Evolutionary conservation across 2,888 invertebrate genomes (phyloP).

Genomic region (Mythimna vitellina): DNA sequence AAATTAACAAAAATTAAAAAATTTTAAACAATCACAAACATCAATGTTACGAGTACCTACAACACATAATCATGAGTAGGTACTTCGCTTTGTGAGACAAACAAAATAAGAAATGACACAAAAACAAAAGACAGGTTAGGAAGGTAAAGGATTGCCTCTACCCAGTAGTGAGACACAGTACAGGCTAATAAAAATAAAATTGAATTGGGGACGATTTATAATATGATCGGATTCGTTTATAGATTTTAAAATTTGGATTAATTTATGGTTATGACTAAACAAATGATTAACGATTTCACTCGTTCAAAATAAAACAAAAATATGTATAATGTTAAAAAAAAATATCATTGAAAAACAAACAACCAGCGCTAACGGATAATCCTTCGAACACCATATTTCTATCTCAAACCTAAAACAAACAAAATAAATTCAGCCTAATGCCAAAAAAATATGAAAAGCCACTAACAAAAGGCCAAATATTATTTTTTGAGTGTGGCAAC

Average conservation of each 20-base stretch:
- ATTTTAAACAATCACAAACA: too few species aligned
- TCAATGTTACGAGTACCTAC: too few species aligned
- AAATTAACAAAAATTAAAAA: too few species aligned
- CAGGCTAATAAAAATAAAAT: too few species aligned
- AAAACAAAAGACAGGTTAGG: too few species aligned
- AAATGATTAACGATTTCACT: constrained; percentile 2
- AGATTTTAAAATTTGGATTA: too few species aligned
- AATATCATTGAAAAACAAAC: not conserved
- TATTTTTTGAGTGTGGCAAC: constrained; percentile 67
- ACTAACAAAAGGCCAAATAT: constrained; percentile 60
- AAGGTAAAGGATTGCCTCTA: too few species aligned
- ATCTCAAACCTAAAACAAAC: constrained; percentile 5
- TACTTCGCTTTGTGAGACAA: too few species aligned
- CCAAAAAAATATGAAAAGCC: constrained; percentile 33
- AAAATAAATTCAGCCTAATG: constrained; percentile 37
- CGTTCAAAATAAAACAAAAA: not conserved
- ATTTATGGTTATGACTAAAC: too few species aligned
- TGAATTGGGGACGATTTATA: not conserved
- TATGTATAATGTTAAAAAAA: not conserved
- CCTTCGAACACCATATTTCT: constrained; percentile 23
- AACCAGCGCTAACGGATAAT: not conserved
- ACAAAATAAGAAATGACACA: too few species aligned
- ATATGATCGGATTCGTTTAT: not conserved
- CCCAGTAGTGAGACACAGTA: too few species aligned
- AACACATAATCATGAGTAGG: too few species aligned